These are phyloP conservation scores for Gymnorhina tibicen DNA, from an alignment of 2,113 vertebrate genomes.

Conservation along the genomic window DNA sequence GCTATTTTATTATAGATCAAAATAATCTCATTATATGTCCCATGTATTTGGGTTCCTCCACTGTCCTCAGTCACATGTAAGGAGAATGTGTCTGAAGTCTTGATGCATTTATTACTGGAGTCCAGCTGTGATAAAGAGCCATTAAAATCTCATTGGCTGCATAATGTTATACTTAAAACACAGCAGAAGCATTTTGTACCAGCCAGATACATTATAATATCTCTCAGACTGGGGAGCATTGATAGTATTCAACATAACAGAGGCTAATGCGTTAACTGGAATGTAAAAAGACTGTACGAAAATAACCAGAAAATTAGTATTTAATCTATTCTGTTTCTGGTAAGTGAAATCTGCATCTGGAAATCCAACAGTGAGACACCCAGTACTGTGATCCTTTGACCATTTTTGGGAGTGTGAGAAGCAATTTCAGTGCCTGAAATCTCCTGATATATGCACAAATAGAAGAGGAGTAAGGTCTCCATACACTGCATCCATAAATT, in stretches of 20 bases:
- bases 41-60: background rate
- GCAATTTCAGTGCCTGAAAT: background rate
- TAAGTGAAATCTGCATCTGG: background rate
- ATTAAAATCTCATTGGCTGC: constrained; percentile 52
- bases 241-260: background rate
- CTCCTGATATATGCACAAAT: background rate
- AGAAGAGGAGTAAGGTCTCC: background rate
- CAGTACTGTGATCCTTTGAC: background rate
- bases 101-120: constrained; percentile 20
- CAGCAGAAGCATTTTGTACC: constrained; percentile 37
- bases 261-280: background rate
- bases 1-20: constrained; percentile 45
- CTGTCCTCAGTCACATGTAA: background rate
- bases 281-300: background rate
- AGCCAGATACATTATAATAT: background rate
- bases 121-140: constrained; percentile 33
- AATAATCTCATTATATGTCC: constrained; percentile 55
- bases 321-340: background rate
- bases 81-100: background rate
- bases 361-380: background rate
- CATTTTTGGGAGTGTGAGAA: background rate
- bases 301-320: background rate
- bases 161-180: constrained; percentile 27
- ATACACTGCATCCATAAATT: background rate
- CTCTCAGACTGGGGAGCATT: background rate